Evolutionary conservation across 2,888 invertebrate genomes (phyloP), one percentile per base, ranked within the genome.

Genomic region (Nebria brevicollis): DNA sequence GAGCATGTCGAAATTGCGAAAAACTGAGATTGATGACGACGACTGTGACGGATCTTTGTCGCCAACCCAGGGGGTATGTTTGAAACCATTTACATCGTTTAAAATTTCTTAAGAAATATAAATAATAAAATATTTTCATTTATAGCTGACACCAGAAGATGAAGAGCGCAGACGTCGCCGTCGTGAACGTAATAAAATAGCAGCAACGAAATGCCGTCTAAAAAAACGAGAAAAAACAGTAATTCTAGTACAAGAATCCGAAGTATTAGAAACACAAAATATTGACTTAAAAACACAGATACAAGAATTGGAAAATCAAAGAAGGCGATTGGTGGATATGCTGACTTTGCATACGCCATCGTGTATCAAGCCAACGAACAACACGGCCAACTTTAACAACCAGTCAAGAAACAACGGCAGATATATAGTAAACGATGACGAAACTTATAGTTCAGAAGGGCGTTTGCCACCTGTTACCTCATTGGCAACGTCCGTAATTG

Each of bases 181-280:
- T 86, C 93, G 97, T 86, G 97, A 97, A 89, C 92, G 97, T 85
- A 97, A 97, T 89, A 97, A 97, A 91, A 96, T 97, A 84, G 97
- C 97, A 77, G 97, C 97, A 82, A 97, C 97, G 11, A 97, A 97
- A 89, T 97, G 97, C 88, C 93, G 97, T 84, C 93, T 97, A 91
- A 97, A 97, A 92, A 97, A 97, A 89, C 94, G 97, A 66, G 96
- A 97, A 87, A 93, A 95, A 84, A 97, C 96, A 1, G 94, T 94
- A 85, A 96, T 96, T 87, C 90, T 97, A 84, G 95, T 96, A 85
- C 94, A 94, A 83, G 97, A 97, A 90, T 95, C 96, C 77, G 96
- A 96, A 89, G 93, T 94, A 76, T 89, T 97, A 83, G 96, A 97
- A 88, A 93, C 93, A 80, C 96, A 96, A 89, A 97, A 97, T 87